Evolutionary conservation across 2,113 vertebrate genomes (phyloP).

Genomic region (Corapipo altera): DNA sequence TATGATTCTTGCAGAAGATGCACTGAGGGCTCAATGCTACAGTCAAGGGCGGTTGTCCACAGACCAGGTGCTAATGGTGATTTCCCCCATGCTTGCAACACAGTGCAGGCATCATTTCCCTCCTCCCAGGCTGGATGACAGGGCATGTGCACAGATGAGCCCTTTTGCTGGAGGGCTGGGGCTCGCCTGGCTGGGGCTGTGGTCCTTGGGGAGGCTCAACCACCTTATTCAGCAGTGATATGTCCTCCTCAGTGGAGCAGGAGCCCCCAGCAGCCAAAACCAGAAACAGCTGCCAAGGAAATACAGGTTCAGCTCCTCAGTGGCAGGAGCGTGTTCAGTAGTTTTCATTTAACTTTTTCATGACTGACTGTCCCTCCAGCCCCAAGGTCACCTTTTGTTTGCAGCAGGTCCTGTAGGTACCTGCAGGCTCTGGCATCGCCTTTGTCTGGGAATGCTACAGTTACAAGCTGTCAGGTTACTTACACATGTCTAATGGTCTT

Average conservation of each 20-base stretch:
- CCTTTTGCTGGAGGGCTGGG: not conserved
- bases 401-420: not conserved
- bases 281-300: not conserved
- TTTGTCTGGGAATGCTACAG: not conserved
- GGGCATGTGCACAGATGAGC: not conserved
- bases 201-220: not conserved
- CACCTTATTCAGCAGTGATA: rapidly evolving
- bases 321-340: not conserved
- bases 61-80: not conserved
- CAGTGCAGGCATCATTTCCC: not conserved
- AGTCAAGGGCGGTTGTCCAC: too few species aligned
- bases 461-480: not conserved
- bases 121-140: not conserved
- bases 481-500: not conserved
- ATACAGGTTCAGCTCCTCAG: not conserved
- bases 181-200: not conserved
- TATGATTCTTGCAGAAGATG: not conserved
- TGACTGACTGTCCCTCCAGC: not conserved
- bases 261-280: not conserved
- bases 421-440: not conserved
- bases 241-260: not conserved
- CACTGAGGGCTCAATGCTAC: not conserved
- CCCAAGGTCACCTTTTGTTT: not conserved
- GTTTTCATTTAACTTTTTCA: not conserved
- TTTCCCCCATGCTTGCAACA: not conserved